phyloP scores from a whole-genome alignment of 2,888 invertebrate species.

The Carcina quercana region DNA sequence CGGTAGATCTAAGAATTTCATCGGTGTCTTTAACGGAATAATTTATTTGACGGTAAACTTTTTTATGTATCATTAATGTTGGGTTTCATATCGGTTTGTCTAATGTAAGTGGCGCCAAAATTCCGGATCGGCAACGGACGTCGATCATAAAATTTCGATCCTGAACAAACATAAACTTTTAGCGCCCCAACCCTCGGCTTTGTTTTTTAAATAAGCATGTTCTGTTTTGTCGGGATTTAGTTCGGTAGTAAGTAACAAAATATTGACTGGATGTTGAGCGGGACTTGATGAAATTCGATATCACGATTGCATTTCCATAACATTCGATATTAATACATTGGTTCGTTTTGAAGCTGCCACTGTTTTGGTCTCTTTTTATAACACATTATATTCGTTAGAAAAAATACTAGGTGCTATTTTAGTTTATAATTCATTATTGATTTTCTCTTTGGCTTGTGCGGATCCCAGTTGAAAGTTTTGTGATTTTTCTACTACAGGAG shows the following conservation, averaged over 20 bases:
- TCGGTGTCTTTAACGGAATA: constrained; percentile 62
- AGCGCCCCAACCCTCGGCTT: constrained; percentile 41
- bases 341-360: too few species aligned
- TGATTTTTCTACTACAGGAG: too few species aligned
- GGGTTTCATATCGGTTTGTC: constrained; percentile 61
- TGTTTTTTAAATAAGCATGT: constrained; percentile 63
- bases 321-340: not conserved
- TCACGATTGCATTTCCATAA: not conserved
- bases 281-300: constrained; percentile 5
- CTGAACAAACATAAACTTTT: constrained; percentile 62
- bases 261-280: constrained; percentile 33
- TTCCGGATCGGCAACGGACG: constrained; percentile 48
- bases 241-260: constrained; percentile 47
- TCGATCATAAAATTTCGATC: constrained; percentile 55
- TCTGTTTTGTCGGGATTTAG: constrained; percentile 52
- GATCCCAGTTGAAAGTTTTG: too few species aligned
- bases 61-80: constrained; percentile 66
- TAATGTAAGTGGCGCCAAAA: constrained; percentile 67
- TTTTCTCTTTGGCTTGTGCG: too few species aligned
- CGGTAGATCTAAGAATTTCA: constrained; percentile 52
- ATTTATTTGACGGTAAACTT: constrained; percentile 69
- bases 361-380: too few species aligned
- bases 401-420: too few species aligned
- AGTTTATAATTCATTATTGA: too few species aligned
- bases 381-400: too few species aligned